Evolutionary conservation across 2,797 vertebrate species (phyloP).

Genomic region (Lepus townsendii): DNA sequence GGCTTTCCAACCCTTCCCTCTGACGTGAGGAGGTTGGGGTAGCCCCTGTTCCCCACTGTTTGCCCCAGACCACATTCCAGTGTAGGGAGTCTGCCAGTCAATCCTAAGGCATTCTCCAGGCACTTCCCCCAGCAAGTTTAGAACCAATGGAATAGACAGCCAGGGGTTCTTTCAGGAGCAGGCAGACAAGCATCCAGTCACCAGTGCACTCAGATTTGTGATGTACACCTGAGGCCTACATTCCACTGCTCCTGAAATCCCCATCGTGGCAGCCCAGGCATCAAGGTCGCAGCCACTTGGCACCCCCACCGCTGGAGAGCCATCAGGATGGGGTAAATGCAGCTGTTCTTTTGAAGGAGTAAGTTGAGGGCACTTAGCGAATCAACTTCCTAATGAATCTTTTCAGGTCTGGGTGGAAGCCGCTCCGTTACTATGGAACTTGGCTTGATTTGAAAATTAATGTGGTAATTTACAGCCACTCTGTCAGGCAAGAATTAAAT

Average conservation of each 20-base stretch:
- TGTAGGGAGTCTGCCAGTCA: background rate
- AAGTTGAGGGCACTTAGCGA: conserved; percentile 87
- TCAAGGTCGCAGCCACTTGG: conserved; percentile 74
- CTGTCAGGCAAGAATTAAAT: conserved; percentile 80
- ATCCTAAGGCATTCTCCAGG: background rate
- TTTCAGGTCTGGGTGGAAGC: conserved; percentile 88
- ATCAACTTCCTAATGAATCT: conserved; percentile 88
- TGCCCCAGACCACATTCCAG: background rate
- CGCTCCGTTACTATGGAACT: conserved; percentile 85
- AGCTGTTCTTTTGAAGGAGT: conserved; percentile 83
- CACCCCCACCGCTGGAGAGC: conserved; percentile 71
- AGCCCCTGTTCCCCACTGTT: background rate
- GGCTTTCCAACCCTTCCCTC: background rate
- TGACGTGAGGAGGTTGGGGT: background rate
- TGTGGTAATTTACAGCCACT: conserved; percentile 88
- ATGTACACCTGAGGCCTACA: background rate
- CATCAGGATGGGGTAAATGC: conserved; percentile 84
- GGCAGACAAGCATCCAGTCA: background rate
- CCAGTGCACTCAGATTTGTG: background rate
- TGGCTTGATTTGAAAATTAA: conserved; percentile 88
- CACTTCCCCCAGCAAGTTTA: background rate
- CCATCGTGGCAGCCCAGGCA: background rate
- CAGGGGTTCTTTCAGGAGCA: background rate
- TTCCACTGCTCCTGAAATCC: background rate
- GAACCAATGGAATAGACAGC: background rate